phyloP scores from a whole-genome alignment of 2,888 invertebrate species.

The Lapara coniferarum region DNA sequence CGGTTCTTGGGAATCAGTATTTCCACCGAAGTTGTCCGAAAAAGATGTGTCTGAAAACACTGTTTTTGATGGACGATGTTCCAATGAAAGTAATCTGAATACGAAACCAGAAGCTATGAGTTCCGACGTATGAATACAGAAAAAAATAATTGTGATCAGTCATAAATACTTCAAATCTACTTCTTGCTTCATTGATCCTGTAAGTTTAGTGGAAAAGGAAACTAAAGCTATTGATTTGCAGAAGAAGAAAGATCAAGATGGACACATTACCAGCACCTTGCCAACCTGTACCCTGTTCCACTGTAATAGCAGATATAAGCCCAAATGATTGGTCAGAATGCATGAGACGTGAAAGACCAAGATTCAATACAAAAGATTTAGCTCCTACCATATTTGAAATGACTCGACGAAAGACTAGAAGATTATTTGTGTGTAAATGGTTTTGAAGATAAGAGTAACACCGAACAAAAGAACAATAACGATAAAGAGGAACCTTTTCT shows the following conservation, averaged over 20 bases:
- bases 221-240: slow-evolving; percentile 62
- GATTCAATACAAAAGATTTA: slow-evolving; percentile 66
- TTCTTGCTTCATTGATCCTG: slow-evolving; percentile 90
- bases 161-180: slow-evolving; percentile 59
- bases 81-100: slow-evolving; percentile 33
- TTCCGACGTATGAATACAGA: neutral
- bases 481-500: slow-evolving; percentile 3
- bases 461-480: slow-evolving; percentile 30
- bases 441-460: slow-evolving; percentile 40
- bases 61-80: slow-evolving; percentile 62
- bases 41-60: slow-evolving; percentile 73
- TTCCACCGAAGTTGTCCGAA: slow-evolving; percentile 72
- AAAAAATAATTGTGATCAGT: slow-evolving; percentile 50
- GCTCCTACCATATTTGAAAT: slow-evolving; percentile 72
- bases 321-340: slow-evolving; percentile 68
- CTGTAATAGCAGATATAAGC: slow-evolving; percentile 57
- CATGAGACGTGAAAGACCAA: slow-evolving; percentile 58
- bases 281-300: slow-evolving; percentile 60
- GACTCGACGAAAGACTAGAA: slow-evolving; percentile 67
- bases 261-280: slow-evolving; percentile 52
- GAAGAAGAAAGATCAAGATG: slow-evolving; percentile 31
- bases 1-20: slow-evolving; percentile 86
- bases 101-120: slow-evolving; percentile 4
- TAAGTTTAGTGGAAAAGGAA: slow-evolving; percentile 88
- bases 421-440: slow-evolving; percentile 58